Percentiles rank a stretch among this genome's conserved stretches.
Conservation (phyloP, 2,797 vertebrate genomes). For the Leptoclinus maculatus region DNA sequence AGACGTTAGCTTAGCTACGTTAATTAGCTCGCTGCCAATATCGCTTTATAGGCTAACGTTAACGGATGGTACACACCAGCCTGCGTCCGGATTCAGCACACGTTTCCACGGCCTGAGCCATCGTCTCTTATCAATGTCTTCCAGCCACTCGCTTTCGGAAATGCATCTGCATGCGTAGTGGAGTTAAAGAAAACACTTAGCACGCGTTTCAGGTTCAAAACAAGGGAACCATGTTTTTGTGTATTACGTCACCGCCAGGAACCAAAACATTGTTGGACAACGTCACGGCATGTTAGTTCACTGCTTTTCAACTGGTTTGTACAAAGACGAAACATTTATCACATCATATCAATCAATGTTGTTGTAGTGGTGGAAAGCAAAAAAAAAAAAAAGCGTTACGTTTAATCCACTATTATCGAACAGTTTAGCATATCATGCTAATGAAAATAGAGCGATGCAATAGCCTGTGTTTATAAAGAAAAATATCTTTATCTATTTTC, state of each 20-base stretch:
- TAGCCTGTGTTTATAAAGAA: neutral
- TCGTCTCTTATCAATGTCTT: conserved; percentile 84
- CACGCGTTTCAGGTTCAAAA: conserved; percentile 89
- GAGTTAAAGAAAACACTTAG: conserved; percentile 77
- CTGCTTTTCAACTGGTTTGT: conserved; percentile 28
- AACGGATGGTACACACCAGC: conserved; percentile 93
- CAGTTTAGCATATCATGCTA: accelerated
- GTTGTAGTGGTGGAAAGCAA: neutral
- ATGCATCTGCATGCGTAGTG: conserved; percentile 63
- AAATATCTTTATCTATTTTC: neutral
- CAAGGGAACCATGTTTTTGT: conserved; percentile 92
- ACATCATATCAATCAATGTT: neutral
- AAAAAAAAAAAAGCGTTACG: neutral
- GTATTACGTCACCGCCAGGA: conserved; percentile 90
- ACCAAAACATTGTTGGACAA: conserved; percentile 92
- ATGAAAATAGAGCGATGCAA: neutral
- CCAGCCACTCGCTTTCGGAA: conserved; percentile 76
- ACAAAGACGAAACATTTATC: conserved; percentile 5
- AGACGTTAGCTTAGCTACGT: conserved; percentile 75
- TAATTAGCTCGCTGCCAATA: conserved; percentile 75
- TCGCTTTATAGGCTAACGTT: conserved; percentile 68
- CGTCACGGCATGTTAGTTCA: conserved; percentile 77
- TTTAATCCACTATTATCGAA: neutral
- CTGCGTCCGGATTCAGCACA: conserved; percentile 93
- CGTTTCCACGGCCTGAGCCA: conserved; percentile 90